These are phyloP conservation scores for Phalacrocorax carbo DNA, from an alignment of 2,113 vertebrate genomes.

Conservation along the genomic window DNA sequence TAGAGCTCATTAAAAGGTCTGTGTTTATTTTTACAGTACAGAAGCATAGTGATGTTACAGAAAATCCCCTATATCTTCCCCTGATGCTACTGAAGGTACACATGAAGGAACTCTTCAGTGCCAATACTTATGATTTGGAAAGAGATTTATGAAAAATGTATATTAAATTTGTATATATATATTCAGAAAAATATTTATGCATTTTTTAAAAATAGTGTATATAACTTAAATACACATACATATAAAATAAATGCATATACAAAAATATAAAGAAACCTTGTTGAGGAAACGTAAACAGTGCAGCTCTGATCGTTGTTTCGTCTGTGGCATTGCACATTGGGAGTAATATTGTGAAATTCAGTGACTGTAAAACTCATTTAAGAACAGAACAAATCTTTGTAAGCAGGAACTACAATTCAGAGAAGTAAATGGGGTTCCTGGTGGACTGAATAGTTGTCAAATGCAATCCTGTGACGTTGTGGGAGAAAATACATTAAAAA, in stretches of 20 bases:
- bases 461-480: background rate
- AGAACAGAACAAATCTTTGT: background rate
- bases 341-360: background rate
- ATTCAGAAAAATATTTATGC: background rate
- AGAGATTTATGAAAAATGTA: background rate
- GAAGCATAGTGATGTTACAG: background rate
- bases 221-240: background rate
- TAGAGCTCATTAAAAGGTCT: background rate
- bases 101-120: background rate
- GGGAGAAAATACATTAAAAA: background rate
- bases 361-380: background rate
- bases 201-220: accelerated
- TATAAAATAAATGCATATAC: background rate
- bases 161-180: background rate
- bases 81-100: background rate
- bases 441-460: background rate
- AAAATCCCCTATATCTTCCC: background rate
- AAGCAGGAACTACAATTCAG: background rate
- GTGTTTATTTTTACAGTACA: background rate
- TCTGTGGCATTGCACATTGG: background rate
- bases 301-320: background rate
- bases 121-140: background rate
- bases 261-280: background rate
- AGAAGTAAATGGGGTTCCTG: background rate
- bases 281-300: background rate